Percentiles rank a stretch among this genome's conserved stretches.
Conservation (phyloP, 2,888 invertebrate species). For the Pinctada fucata region DNA sequence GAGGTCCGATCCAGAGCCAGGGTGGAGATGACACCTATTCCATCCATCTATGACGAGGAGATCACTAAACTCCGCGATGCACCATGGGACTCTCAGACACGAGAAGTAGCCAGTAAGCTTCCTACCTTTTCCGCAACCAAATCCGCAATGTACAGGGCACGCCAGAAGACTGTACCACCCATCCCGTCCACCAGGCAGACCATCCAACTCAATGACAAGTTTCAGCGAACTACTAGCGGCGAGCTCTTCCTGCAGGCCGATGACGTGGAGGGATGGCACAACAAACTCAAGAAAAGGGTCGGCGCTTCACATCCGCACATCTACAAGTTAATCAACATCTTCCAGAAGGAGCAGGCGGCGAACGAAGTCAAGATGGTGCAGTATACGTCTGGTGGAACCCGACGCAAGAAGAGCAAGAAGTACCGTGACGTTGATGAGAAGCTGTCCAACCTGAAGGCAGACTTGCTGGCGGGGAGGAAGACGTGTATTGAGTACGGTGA, state of each 20-base stretch:
- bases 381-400: no score
- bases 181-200: slow-evolving; percentile 10
- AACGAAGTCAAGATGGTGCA: no score
- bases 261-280: no score
- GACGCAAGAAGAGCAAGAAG: no score
- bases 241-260: slow-evolving; percentile 6
- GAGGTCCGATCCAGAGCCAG: slow-evolving; percentile 11
- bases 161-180: not conserved
- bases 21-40: slow-evolving; percentile 9
- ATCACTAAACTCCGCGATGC: slow-evolving; percentile 16
- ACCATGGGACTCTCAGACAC: slow-evolving; percentile 18
- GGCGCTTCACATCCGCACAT: no score
- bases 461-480: no score
- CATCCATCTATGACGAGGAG: slow-evolving; percentile 26
- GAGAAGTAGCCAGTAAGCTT: slow-evolving; percentile 2
- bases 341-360: no score
- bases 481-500: no score
- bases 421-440: no score
- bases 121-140: slow-evolving; percentile 2
- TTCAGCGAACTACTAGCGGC: slow-evolving; percentile 16
- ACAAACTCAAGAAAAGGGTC: no score
- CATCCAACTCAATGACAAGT: slow-evolving; percentile 9
- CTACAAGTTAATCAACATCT: no score
- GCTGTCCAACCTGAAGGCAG: no score
- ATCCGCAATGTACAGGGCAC: not conserved